These are phyloP conservation scores for Ceratina australensis DNA, from an alignment of 1,140 invertebrate species.

Conservation along the genomic window DNA sequence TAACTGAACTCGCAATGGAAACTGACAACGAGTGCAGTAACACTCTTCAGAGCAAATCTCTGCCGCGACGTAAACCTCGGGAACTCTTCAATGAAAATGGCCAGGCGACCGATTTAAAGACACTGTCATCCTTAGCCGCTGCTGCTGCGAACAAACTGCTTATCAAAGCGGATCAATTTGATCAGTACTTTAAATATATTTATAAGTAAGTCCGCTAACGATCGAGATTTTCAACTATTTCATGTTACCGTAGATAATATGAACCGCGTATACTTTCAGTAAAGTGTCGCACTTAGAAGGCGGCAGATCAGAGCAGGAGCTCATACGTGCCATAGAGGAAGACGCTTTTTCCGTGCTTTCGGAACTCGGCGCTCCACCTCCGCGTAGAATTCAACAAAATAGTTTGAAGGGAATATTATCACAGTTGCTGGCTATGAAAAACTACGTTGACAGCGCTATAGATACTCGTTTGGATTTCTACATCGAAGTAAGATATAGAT, in stretches of 20 bases:
- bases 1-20: conserved; percentile 62
- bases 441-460: conserved; percentile 64
- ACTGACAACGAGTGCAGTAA: conserved; percentile 67
- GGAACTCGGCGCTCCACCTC: conserved; percentile 69
- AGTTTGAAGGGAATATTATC: conserved; percentile 61
- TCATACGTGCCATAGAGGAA: conserved; percentile 70
- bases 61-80: conserved; percentile 55
- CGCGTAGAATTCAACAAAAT: conserved; percentile 69
- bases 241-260: not conserved
- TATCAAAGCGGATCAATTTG: conserved; percentile 70
- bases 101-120: conserved; percentile 62
- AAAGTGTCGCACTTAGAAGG: conserved; percentile 59
- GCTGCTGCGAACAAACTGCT: conserved; percentile 74
- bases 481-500: conserved; percentile 76
- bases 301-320: conserved; percentile 65
- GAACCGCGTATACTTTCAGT: conserved; percentile 12
- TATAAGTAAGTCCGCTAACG: conserved; percentile 59
- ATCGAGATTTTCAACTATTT: not conserved
- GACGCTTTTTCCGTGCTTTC: conserved; percentile 70
- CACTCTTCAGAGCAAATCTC: conserved; percentile 70
- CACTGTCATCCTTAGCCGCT: conserved; percentile 70
- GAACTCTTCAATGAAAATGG: conserved; percentile 41
- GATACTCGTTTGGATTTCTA: conserved; percentile 74
- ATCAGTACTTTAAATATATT: conserved; percentile 62
- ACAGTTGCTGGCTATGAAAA: conserved; percentile 68